Percentiles rank a stretch among this genome's conserved stretches.
These are phyloP conservation scores for Aplysia californica DNA, from an alignment of 1,140 invertebrate species.

Conservation along the genomic window DNA sequence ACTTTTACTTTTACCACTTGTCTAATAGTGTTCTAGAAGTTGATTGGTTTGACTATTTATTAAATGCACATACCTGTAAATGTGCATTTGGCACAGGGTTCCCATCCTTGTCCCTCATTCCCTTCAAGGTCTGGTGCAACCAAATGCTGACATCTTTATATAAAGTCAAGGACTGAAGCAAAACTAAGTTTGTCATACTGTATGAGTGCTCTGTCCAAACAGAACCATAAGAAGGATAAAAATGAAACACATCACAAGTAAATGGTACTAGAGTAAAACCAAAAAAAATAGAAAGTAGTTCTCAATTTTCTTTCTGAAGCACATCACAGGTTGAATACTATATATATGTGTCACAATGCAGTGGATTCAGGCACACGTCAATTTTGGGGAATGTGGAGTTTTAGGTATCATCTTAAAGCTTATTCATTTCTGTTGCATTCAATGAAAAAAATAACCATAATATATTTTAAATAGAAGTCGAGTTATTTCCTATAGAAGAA, in stretches of 20 bases:
- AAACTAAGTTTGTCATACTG: neutral
- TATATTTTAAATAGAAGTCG: neutral
- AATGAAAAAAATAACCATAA: neutral
- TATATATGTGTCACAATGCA: too few species aligned
- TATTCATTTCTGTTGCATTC: too few species aligned
- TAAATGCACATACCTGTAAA: conserved; percentile 73
- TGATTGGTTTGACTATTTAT: too few species aligned
- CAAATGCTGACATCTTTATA: conserved; percentile 95
- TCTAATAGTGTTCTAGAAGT: too few species aligned
- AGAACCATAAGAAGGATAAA: neutral
- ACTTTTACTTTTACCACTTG: too few species aligned
- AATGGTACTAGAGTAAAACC: neutral
- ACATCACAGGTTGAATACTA: too few species aligned
- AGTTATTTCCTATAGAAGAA: too few species aligned
- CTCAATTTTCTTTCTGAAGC: neutral
- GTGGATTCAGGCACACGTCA: too few species aligned
- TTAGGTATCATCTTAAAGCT: too few species aligned
- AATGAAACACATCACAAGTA: neutral
- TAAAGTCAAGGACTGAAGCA: neutral
- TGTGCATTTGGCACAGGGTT: conserved; percentile 88
- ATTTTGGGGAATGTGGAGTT: too few species aligned
- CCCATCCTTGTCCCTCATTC: conserved; percentile 88
- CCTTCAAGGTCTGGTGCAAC: conserved; percentile 97
- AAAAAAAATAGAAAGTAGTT: neutral
- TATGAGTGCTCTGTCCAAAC: neutral